Evolutionary conservation across 2,888 invertebrate species (phyloP), one percentile per base, ranked within the genome.

Genomic region (Sesia bembeciformis): DNA sequence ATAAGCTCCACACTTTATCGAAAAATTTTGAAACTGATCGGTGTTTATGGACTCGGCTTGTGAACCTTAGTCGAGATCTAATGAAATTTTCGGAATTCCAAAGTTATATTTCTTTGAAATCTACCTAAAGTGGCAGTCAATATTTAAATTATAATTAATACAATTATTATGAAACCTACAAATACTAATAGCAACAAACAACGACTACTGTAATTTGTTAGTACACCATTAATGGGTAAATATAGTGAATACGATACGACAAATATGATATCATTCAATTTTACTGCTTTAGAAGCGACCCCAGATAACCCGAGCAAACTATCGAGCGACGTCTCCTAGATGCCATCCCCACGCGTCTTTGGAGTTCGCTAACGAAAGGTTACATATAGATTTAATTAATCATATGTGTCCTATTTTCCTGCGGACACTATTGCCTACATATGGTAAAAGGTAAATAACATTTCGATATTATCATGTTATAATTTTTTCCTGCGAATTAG

Each of bases 231-330:
- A 85, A 83, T 83, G 81, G 68, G 80, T 82, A 82, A 82, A 84
- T 81, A 84, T 77, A 80, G 79, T 76, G 73, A 76, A 81, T 75
- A 81, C 76, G 76, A 78, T 78, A 79, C 76, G 75, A 77, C 78
- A 75, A 81, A 80, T 79, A 76, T 65, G 84, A 84, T 88, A 88
- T 87, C 86, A 83, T 88, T 88, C 80, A 87, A 88, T 87, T 84
- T 85, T 86, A 87, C 84, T 85, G 85, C 87, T 87, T 84, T 81
- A 81, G 83, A 82, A 80, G 74, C 77, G 87, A 86, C 86, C 87
- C 66, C 58, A 65, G 87, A 88, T 88, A 89, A 88, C 88, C 88
- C 81, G 67, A 55, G 68, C 73, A 71, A 79, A 79, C 80, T 79
- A 79, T 78, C 83, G 76, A 73, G 67, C 75, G 68, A 70, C 77